A percentile compares a stretch with the other conserved stretches of the same genome.
Conservation (phyloP, 2,888 invertebrate genomes). For the Autographa gamma region DNA sequence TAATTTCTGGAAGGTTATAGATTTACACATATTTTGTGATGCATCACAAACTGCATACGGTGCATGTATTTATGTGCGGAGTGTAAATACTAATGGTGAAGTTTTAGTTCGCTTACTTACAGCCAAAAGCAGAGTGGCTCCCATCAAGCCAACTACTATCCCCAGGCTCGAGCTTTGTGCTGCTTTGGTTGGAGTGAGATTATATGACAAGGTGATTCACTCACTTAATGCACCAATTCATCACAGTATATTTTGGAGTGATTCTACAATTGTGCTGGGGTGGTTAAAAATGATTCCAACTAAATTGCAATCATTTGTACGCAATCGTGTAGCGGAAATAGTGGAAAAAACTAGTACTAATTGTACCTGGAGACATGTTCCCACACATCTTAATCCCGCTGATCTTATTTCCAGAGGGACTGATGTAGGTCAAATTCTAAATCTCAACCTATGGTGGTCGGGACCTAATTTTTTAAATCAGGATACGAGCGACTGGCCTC, state of each 20-base stretch:
- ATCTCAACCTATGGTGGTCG: not conserved
- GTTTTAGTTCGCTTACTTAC: constrained; percentile 1
- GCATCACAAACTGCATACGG: constrained; percentile 10
- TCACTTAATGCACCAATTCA: constrained; percentile 9
- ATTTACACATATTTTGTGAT: constrained; percentile 11
- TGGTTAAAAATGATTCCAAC: constrained; percentile 8
- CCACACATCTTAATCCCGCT: constrained; percentile 12
- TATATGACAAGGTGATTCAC: constrained; percentile 7
- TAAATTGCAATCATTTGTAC: constrained; percentile 18
- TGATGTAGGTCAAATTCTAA: not conserved
- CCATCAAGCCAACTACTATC: constrained; percentile 22
- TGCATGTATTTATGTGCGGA: constrained; percentile 7
- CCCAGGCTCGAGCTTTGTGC: constrained; percentile 16
- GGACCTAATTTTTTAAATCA: not conserved
- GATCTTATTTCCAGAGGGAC: constrained; percentile 20
- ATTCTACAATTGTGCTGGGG: constrained; percentile 16
- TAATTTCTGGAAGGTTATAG: not conserved
- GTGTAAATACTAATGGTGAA: not conserved
- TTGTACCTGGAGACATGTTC: constrained; percentile 13
- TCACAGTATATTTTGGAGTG: constrained; percentile 9
- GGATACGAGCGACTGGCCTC: not conserved
- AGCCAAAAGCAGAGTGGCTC: constrained; percentile 17
- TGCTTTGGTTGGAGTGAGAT: constrained; percentile 7
- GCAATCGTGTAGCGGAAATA: constrained; percentile 19
- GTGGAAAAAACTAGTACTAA: not conserved